These are phyloP conservation scores for Acrossocheilus wenchowensis DNA, from an alignment of 2,797 vertebrate species.

Conservation along the genomic window DNA sequence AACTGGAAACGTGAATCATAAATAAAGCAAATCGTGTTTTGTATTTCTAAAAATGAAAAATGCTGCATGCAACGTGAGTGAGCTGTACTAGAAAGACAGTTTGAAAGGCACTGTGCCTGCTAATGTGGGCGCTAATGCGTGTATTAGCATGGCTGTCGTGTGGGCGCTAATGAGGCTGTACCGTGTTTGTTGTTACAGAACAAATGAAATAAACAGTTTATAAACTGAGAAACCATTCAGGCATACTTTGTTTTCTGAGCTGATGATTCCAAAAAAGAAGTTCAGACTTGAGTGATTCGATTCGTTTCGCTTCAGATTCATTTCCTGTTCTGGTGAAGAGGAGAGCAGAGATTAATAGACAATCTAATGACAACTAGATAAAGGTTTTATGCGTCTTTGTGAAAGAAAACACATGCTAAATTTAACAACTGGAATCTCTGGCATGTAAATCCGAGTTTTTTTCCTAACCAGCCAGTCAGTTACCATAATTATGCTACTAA, in stretches of 20 bases:
- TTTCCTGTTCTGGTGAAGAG: slow-evolving; percentile 11
- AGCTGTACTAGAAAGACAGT: slow-evolving; percentile 28
- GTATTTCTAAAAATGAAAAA: slow-evolving; percentile 2
- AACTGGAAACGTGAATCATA: slow-evolving; percentile 4
- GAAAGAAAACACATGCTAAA: slow-evolving; percentile 1
- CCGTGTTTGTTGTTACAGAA: slow-evolving; percentile 36
- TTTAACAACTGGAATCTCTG: neutral
- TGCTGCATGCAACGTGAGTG: slow-evolving; percentile 11
- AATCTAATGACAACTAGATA: neutral
- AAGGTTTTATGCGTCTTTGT: neutral
- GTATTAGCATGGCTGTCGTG: slow-evolving; percentile 11
- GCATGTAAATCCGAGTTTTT: neutral
- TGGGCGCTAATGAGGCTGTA: slow-evolving; percentile 36
- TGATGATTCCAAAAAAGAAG: slow-evolving; percentile 15
- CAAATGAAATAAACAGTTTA: slow-evolving; percentile 25
- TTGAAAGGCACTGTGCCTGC: slow-evolving; percentile 27
- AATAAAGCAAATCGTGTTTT: neutral
- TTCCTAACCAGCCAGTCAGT: neutral
- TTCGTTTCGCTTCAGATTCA: neutral
- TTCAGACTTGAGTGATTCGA: slow-evolving; percentile 16
- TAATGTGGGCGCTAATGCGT: slow-evolving; percentile 39
- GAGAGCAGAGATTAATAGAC: neutral
- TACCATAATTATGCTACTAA: slow-evolving; percentile 12
- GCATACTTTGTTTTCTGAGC: slow-evolving; percentile 40
- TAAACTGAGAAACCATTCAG: neutral